Evolutionary conservation across 2,113 vertebrate genomes (phyloP), one percentile per base, ranked within the genome.

Genomic region (Dipodomys merriami): DNA sequence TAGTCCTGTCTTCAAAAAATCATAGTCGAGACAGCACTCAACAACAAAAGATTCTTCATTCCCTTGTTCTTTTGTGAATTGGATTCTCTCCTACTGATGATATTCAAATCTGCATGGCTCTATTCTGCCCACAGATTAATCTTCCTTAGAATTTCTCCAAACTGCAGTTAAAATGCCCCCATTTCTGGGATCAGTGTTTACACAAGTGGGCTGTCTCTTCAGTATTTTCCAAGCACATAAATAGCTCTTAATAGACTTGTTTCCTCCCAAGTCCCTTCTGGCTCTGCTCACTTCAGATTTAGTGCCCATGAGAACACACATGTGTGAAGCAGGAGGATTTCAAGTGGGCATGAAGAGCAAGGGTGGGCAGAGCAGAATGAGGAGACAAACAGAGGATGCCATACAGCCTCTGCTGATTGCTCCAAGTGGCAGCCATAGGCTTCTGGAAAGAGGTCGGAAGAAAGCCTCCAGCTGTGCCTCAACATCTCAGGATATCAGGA

Each of bases 331-430:
- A 11, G 30, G 49, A 87, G 78, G 46, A 81, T 77, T 86, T 96
- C 30, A 62, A 95, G 95, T 93, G 82, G 84, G 60, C 74, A 83
- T 90, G 27, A n/a, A 89, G 91, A 94, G 69, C 39, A 71, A 64
- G 39, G 16, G 30, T 87, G 57, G 91, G 46, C 65, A 91, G 76
- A 80, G 29, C 2, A 39, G 57, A 39, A 19, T 5, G 6, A 25
- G 1, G 57, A 76, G 64, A 84, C 86, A 88, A 64, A 64, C n/a
- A 73, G 39, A 92, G 60, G 22, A 76, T 79, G 35, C 46, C 60
- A 39, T 19, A 1, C n/a, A 0, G 15, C 2, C 0, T 39, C 18
- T 57, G 77, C 73, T 89, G 86, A 82, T 90, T 91, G 87, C 83
- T 93, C 23, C 25, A n/a, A 83, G 53, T 53, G 76, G 86, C 25